A percentile compares a stretch with the other conserved stretches of the same genome.
Conservation (phyloP, 1,140 invertebrate species). For the Tetragonula clypearis region DNA sequence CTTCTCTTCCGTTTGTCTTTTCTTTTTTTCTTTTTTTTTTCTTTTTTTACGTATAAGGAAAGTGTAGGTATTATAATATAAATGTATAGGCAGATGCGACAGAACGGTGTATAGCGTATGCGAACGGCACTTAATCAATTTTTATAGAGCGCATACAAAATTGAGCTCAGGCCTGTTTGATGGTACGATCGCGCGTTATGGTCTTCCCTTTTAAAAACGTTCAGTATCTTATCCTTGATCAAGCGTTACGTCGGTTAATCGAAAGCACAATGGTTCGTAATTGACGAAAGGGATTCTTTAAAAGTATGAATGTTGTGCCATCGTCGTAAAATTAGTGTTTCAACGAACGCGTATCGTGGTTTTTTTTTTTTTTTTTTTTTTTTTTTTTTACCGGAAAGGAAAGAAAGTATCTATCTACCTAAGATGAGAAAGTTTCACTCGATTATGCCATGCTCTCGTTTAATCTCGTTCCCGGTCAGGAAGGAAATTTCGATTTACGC, state of each 20-base stretch:
- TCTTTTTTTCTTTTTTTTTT: no score
- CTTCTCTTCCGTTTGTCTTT: not conserved
- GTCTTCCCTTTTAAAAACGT: not conserved
- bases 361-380: no score
- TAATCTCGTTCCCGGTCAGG: not conserved
- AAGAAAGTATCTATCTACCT: not conserved
- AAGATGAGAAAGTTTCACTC: not conserved
- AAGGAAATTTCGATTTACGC: not conserved
- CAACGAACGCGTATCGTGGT: not conserved
- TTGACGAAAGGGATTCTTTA: constrained; percentile 43
- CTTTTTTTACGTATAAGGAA: not conserved
- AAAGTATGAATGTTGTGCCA: not conserved
- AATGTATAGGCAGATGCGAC: not conserved
- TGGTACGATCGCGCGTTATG: not conserved
- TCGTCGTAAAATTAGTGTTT: not conserved
- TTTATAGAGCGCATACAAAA: constrained; percentile 15
- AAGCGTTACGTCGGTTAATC: not conserved
- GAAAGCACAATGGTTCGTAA: constrained; percentile 19
- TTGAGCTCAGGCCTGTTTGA: constrained; percentile 27
- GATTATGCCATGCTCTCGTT: not conserved
- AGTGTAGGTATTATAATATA: no score
- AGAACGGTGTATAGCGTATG: not conserved
- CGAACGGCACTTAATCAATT: not conserved
- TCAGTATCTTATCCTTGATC: not conserved
- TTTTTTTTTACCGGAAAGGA: no score